Conservation (phyloP, 1,140 invertebrate genomes). For the Chelonus insularis region DNA sequence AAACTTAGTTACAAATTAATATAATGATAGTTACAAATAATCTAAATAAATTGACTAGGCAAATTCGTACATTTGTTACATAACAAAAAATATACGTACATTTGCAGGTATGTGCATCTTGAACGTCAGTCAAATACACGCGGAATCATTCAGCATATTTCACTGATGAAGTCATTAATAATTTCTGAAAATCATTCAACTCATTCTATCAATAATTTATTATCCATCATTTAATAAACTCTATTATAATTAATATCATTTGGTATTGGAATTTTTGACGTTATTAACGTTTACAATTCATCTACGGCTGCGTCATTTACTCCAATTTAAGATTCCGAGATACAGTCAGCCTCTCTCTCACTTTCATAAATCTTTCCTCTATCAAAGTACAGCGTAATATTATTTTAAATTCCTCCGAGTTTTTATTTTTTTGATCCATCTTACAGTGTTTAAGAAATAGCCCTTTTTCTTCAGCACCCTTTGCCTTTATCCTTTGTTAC, state of each 20-base stretch:
- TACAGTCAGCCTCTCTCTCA: neutral
- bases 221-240: too few relatives aligned
- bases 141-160: neutral
- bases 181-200: neutral
- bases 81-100: constrained; percentile 5
- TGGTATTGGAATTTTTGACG: too few relatives aligned
- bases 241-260: too few relatives aligned
- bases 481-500: constrained; percentile 21
- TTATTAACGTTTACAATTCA: neutral
- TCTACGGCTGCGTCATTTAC: constrained; percentile 1
- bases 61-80: constrained; percentile 4
- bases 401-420: too few relatives aligned
- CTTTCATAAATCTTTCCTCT: neutral
- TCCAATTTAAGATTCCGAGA: constrained; percentile 13
- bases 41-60: neutral
- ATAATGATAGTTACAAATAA: neutral
- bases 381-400: neutral
- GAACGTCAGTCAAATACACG: constrained; percentile 9
- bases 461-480: neutral
- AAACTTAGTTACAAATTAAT: neutral
- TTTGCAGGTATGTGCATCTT: constrained; percentile 2
- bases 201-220: neutral
- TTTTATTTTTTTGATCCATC: neutral
- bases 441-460: neutral
- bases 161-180: neutral